Percentiles rank a stretch among this genome's conserved stretches.
Evolutionary conservation across 1,140 invertebrate species (phyloP).

Genomic region (Psilanteris sp.): DNA sequence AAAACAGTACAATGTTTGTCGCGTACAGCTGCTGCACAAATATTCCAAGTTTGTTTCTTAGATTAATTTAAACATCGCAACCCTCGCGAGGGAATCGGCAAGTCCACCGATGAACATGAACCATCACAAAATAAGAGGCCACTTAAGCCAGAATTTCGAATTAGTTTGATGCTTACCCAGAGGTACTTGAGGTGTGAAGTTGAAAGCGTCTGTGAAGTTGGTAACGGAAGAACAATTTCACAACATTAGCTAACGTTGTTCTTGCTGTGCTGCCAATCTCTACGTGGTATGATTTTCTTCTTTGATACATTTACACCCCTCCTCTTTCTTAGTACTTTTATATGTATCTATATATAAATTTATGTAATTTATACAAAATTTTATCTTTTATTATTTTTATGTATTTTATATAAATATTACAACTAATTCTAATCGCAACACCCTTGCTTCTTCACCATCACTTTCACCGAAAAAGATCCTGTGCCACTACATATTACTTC

Average conservation of each 20-base stretch:
- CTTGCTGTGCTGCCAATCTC: conserved; percentile 47
- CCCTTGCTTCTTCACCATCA: no score
- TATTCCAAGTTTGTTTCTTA: conserved; percentile 56
- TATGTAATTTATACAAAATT: no score
- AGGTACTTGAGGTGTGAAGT: conserved; percentile 75
- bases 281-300: conserved; percentile 60
- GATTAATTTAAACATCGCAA: conserved; percentile 66
- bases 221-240: conserved; percentile 75
- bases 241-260: conserved; percentile 70
- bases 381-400: no score
- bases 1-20: conserved; percentile 37
- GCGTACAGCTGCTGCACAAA: conserved; percentile 48
- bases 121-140: conserved; percentile 72
- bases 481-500: no score
- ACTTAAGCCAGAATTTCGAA: conserved; percentile 72
- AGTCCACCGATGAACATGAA: conserved; percentile 69
- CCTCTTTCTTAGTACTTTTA: no score
- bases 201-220: conserved; percentile 72
- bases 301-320: conserved; percentile 38
- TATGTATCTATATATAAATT: no score
- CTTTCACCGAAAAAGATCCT: no score
- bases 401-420: no score
- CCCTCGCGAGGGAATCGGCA: conserved; percentile 36
- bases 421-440: no score
- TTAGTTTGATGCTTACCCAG: conserved; percentile 73